Percentiles rank a stretch among this genome's conserved stretches.
phyloP scores from a whole-genome alignment of 2,113 vertebrate species.

The Phoenicopterus ruber region DNA sequence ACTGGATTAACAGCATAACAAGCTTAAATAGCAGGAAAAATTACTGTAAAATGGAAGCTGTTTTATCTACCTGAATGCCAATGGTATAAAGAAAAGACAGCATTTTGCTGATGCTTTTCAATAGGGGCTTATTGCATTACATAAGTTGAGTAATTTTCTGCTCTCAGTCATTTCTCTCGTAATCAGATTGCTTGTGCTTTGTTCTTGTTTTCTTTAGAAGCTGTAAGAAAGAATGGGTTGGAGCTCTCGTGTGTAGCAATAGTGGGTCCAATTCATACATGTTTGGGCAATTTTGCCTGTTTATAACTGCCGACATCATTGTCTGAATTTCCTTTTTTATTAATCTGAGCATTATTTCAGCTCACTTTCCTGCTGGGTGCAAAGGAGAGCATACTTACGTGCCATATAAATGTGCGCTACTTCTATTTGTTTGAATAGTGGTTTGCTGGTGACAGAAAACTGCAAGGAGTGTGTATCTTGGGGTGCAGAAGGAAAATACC shows the following conservation, averaged over 20 bases:
- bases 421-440: not conserved
- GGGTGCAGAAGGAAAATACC: not conserved
- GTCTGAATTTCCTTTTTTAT: not conserved
- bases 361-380: not conserved
- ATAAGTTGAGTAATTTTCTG: conserved; percentile 33
- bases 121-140: conserved; percentile 1
- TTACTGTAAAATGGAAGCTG: not conserved
- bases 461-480: not conserved
- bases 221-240: not conserved
- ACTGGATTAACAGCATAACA: not conserved
- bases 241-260: not conserved
- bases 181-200: conserved; percentile 10
- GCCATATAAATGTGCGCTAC: not conserved
- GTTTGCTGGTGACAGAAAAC: not conserved
- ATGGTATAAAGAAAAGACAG: not conserved
- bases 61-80: not conserved
- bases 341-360: not conserved
- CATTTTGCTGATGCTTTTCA: conserved; percentile 20
- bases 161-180: not conserved
- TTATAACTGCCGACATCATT: not conserved
- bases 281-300: not conserved
- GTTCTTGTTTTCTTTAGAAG: conserved; percentile 23
- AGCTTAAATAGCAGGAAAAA: conserved; percentile 9
- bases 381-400: not conserved
- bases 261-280: not conserved